phyloP scores from a whole-genome alignment of 2,797 vertebrate species.

The Meda fulgida region DNA sequence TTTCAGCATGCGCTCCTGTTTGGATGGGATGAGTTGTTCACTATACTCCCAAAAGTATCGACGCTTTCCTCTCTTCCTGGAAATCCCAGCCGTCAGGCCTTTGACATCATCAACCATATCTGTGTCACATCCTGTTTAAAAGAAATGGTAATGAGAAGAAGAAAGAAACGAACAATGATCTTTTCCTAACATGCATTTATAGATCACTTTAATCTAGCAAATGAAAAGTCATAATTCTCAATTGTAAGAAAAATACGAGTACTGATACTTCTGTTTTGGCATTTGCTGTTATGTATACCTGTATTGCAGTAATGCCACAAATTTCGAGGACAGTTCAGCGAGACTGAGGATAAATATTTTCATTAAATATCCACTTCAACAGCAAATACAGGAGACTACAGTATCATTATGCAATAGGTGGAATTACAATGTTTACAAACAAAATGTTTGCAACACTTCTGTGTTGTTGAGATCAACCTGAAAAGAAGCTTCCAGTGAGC shows the following conservation, averaged over 20 bases:
- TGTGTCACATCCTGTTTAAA: slow-evolving; percentile 88
- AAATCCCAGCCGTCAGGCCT: slow-evolving; percentile 89
- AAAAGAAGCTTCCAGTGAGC: neutral
- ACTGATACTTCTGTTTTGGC: neutral
- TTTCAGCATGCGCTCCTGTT: slow-evolving; percentile 94
- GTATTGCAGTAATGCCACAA: neutral
- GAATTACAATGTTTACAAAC: neutral
- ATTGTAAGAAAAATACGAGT: neutral
- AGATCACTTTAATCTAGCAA: neutral
- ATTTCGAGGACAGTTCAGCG: neutral
- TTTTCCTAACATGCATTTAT: neutral
- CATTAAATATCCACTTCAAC: neutral
- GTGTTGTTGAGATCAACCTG: neutral
- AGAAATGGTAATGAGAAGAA: neutral
- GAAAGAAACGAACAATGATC: neutral
- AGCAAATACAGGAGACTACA: neutral
- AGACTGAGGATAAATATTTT: neutral
- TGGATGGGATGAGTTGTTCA: slow-evolving; percentile 91
- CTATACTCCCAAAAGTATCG: slow-evolving; percentile 99
- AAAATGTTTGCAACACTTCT: neutral
- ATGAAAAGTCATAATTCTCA: neutral
- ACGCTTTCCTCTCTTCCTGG: slow-evolving; percentile 93
- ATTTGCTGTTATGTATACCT: neutral
- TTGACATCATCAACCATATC: slow-evolving; percentile 93
- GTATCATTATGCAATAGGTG: neutral